Evolutionary conservation across 2,888 invertebrate genomes (phyloP), one percentile per base, ranked within the genome.

Genomic region (Schrankia costaestrigalis): DNA sequence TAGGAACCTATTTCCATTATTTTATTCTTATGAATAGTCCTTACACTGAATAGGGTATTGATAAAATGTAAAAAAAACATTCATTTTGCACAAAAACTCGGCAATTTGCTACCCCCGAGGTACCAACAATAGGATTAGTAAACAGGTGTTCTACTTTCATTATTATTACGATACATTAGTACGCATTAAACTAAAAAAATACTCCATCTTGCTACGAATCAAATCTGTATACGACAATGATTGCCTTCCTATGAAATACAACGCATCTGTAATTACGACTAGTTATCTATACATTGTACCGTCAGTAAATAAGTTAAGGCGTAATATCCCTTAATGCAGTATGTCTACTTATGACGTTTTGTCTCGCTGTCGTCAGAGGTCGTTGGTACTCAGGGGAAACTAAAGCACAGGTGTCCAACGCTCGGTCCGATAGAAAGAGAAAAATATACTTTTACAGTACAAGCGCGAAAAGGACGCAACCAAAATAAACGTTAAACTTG

Each of bases 371-470:
- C 40, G 54, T 56, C 69, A 84, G 85, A 87, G 87, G 87, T 87
- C 87, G 87, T 85, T 87, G 87, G 84, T 85, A 87, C 87, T 85
- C 80, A 73, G 80, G 84, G 87, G 86, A 87, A 85, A 86, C 85
- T 86, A 82, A 87, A 86, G 87, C 87, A 87, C 87, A 87, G 87
- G 87, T 87, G 87, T 87, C 85, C 87, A 84, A 80, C 87, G 87
- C 78, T 87, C 82, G 78, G 79, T 63, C 70, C 53, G 78, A 41
- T 51, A 53, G 74, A 83, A 49, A 53, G 73, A 72, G 84, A 79
- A 22, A 30, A 63, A 35, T 30, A 57, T 71, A 75, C 19, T 10
- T 40, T 49, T 68, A 66, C 47, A 33, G 27, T 26, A 21, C 28
- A 41, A 19, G 84, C 28, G 54, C 44, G 76, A 87, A 61, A 61